Percentiles rank a stretch among this genome's conserved stretches.
These are phyloP conservation scores for Nomada ruficornis DNA, from an alignment of 2,888 invertebrate species.

Conservation along the genomic window DNA sequence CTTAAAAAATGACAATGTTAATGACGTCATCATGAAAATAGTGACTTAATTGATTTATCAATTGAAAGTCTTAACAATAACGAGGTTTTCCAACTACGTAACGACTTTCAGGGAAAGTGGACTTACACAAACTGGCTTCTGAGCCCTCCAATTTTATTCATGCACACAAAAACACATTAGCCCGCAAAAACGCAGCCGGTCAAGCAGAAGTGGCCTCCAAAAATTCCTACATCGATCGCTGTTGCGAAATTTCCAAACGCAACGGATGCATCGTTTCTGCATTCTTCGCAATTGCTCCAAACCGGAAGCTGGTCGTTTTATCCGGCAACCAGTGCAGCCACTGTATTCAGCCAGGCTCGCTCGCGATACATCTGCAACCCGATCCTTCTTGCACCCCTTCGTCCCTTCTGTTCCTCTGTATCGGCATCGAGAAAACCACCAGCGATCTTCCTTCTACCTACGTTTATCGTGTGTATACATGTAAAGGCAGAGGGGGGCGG, in stretches of 20 bases:
- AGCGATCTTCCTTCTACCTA: conserved; percentile 28
- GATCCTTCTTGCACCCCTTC: conserved; percentile 33
- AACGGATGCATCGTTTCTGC: background rate
- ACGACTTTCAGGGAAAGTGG: too few relatives aligned
- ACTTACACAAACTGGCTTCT: too few relatives aligned
- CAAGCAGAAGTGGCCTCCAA: background rate
- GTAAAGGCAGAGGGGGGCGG: conserved; percentile 62
- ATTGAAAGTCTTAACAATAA: too few relatives aligned
- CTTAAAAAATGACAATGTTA: too few relatives aligned
- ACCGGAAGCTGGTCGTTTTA: background rate
- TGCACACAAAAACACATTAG: too few relatives aligned
- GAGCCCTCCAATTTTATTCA: too few relatives aligned
- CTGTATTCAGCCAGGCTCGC: conserved; percentile 2
- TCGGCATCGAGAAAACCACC: conserved; percentile 50
- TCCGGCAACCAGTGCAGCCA: too few relatives aligned
- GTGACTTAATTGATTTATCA: too few relatives aligned
- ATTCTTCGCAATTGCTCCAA: background rate
- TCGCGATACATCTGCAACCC: conserved; percentile 52
- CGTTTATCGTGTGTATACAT: conserved; percentile 54
- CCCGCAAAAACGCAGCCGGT: too few relatives aligned
- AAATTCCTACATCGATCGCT: background rate
- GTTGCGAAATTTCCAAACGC: background rate
- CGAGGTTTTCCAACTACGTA: too few relatives aligned
- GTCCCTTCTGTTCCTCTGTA: conserved; percentile 51
- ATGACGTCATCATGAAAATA: too few relatives aligned